Evolutionary conservation across 2,888 invertebrate genomes (phyloP).

Genomic region (Ormyrus nitidulus): DNA sequence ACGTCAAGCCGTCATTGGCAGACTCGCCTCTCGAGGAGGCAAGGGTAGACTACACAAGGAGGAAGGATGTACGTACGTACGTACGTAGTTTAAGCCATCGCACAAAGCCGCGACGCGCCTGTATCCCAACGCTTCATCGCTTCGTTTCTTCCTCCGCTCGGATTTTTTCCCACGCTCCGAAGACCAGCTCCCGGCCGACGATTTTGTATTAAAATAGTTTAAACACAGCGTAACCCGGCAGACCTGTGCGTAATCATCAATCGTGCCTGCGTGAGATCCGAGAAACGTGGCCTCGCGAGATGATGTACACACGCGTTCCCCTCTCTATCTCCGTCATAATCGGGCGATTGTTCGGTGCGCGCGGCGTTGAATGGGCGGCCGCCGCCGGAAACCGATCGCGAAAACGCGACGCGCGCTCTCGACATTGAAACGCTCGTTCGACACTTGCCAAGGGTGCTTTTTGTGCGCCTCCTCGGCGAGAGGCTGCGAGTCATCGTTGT

Average conservation of each 20-base stretch:
- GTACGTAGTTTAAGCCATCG: slow-evolving; percentile 57
- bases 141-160: too few relatives aligned
- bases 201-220: too few relatives aligned
- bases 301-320: too few relatives aligned
- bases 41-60: slow-evolving; percentile 1
- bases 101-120: slow-evolving; percentile 58
- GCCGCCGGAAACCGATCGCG: slow-evolving; percentile 18
- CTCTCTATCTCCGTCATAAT: slow-evolving; percentile 56
- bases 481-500: too few relatives aligned
- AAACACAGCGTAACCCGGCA: too few relatives aligned
- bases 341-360: slow-evolving; percentile 43
- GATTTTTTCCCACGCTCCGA: too few relatives aligned
- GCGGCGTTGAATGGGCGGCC: background rate
- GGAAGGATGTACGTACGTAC: slow-evolving; percentile 11
- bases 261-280: slow-evolving; percentile 35
- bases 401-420: slow-evolving; percentile 11
- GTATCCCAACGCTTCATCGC: too few relatives aligned
- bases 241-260: too few relatives aligned
- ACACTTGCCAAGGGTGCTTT: too few relatives aligned
- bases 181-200: too few relatives aligned
- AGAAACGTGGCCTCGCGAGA: too few relatives aligned
- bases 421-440: slow-evolving; percentile 24
- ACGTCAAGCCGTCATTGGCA: background rate
- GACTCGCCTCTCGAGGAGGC: background rate
- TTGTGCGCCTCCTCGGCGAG: too few relatives aligned